Conservation (phyloP, 2,113 vertebrate genomes). For the Cephalopterus ornatus region DNA sequence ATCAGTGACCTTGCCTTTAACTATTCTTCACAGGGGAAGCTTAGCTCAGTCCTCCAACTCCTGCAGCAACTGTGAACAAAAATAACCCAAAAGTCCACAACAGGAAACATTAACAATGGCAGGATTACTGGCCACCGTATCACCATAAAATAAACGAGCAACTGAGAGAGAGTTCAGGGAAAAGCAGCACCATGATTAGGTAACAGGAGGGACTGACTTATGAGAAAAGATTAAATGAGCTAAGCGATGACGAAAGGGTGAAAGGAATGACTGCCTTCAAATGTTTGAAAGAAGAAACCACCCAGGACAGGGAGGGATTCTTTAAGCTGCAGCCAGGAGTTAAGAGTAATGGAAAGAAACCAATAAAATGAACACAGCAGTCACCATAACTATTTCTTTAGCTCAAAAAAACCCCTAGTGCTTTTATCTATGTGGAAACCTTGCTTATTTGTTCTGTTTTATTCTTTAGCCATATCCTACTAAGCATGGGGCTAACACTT, state of each 20-base stretch:
- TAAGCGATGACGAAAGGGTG: background rate
- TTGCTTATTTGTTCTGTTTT: background rate
- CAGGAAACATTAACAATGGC: slow-evolving; percentile 61
- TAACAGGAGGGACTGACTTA: background rate
- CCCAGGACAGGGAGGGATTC: slow-evolving; percentile 39
- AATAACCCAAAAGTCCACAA: slow-evolving; percentile 45
- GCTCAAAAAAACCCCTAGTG: background rate
- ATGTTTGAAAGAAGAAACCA: slow-evolving; percentile 1
- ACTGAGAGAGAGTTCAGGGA: background rate
- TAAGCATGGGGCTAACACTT: background rate
- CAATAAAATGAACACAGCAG: background rate
- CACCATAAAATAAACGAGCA: background rate
- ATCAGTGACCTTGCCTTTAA: background rate
- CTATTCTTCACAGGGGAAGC: background rate
- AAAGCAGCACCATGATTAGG: background rate
- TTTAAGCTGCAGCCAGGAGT: slow-evolving; percentile 39
- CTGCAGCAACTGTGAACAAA: slow-evolving; percentile 32
- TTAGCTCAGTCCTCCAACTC: background rate
- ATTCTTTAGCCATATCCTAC: background rate
- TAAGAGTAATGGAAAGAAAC: slow-evolving; percentile 55
- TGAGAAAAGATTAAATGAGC: slow-evolving; percentile 27
- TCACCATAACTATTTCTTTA: background rate
- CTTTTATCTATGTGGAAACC: background rate
- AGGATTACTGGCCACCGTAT: slow-evolving; percentile 17
- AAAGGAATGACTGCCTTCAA: background rate